Conservation (phyloP, 2,113 vertebrate species). For the Formicarius rufipectus region DNA sequence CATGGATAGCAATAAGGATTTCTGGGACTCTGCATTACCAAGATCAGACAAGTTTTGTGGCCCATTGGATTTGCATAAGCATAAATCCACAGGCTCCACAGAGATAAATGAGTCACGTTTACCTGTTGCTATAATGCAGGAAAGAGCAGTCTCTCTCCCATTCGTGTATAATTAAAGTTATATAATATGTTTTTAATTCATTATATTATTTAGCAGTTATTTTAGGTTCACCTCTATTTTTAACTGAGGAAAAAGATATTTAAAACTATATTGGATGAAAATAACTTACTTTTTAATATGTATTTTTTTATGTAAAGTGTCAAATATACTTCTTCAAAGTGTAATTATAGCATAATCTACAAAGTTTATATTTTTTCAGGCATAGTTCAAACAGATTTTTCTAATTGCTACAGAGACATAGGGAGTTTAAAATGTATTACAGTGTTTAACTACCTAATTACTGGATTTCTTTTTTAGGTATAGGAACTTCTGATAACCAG, state of each 20-base stretch:
- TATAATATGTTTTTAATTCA: not conserved
- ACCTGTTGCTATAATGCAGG: not conserved
- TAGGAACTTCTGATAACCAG: conserved; percentile 42
- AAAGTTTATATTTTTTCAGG: not conserved
- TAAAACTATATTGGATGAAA: not conserved
- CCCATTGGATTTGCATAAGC: not conserved
- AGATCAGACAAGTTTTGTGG: not conserved
- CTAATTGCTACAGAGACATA: not conserved
- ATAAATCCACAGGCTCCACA: not conserved
- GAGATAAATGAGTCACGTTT: not conserved
- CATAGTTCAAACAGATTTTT: not conserved
- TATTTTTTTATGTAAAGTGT: not conserved
- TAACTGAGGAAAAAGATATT: not conserved
- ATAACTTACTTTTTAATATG: not conserved
- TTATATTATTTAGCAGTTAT: not conserved
- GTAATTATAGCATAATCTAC: not conserved
- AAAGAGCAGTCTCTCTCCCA: not conserved
- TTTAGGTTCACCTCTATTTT: no score
- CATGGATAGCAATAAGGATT: not conserved
- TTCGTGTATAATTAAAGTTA: not conserved
- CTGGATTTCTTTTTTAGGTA: not conserved
- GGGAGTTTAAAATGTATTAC: not conserved
- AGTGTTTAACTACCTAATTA: not conserved
- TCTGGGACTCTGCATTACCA: not conserved
- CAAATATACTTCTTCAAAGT: not conserved